Percentiles rank a stretch among this genome's conserved stretches.
Conservation (phyloP, 2,888 invertebrate genomes). For the Galerucella nymphaeae region DNA sequence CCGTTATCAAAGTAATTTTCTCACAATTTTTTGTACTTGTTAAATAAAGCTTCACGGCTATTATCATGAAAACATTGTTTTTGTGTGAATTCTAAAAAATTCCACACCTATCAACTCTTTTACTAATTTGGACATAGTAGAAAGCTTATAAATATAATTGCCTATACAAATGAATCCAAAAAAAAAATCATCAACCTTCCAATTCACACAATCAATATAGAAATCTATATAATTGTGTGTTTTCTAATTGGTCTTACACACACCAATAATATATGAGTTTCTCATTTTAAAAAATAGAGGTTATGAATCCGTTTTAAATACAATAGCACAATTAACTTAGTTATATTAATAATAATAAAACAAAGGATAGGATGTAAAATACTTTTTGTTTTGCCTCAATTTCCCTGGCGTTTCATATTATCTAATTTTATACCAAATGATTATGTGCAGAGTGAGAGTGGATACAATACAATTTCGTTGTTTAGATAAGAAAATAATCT, state of each 20-base stretch:
- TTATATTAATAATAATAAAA: background rate
- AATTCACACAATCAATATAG: constrained; percentile 10
- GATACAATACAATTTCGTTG: background rate
- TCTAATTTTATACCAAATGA: background rate
- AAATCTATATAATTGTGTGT: background rate
- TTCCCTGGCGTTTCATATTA: background rate
- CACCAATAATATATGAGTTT: background rate
- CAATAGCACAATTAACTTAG: background rate
- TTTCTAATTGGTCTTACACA: background rate
- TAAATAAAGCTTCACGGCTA: too few species aligned
- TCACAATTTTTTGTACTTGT: too few species aligned
- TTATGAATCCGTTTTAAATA: background rate
- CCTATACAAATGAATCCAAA: constrained; percentile 1
- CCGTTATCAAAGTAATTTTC: too few species aligned
- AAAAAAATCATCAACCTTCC: background rate
- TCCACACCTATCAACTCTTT: background rate
- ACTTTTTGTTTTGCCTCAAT: background rate
- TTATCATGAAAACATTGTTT: too few species aligned
- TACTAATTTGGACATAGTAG: background rate
- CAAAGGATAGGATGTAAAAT: background rate
- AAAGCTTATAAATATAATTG: background rate
- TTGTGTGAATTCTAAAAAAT: background rate
- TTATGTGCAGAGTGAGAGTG: background rate
- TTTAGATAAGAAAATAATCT: background rate
- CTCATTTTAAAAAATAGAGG: constrained; percentile 1